phyloP scores from a whole-genome alignment of 2,888 invertebrate species.

The Eupeodes luniger region DNA sequence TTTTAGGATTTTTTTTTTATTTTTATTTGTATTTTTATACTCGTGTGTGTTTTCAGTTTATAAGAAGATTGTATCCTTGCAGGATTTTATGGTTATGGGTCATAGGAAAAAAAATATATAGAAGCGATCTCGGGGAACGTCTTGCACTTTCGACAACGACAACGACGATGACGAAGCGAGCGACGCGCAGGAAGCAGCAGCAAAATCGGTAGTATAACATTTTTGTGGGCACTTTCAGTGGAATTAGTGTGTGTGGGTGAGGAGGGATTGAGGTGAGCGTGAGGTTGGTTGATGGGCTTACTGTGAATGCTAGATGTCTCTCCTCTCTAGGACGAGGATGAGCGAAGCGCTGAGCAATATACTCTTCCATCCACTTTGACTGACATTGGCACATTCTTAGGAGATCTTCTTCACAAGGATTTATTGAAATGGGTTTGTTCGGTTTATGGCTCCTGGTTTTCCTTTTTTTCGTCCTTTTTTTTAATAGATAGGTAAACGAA shows the following conservation, averaged over 20 bases:
- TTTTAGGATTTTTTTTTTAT: constrained; percentile 16
- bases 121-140: constrained; percentile 6
- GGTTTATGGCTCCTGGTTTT: constrained; percentile 14
- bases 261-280: not conserved
- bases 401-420: constrained; percentile 45
- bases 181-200: not conserved
- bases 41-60: constrained; percentile 54
- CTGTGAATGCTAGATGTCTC: constrained; percentile 25
- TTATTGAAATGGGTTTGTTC: constrained; percentile 38
- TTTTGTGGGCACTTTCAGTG: constrained; percentile 53
- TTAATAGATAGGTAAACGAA: not conserved
- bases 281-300: constrained; percentile 11
- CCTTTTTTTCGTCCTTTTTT: not conserved
- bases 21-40: constrained; percentile 7
- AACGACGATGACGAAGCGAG: no score
- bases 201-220: constrained; percentile 29
- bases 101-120: constrained; percentile 14
- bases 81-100: constrained; percentile 61
- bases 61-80: constrained; percentile 63
- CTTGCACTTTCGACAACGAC: constrained; percentile 27
- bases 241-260: constrained; percentile 2
- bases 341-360: constrained; percentile 29
- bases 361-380: constrained; percentile 48
- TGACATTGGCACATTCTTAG: constrained; percentile 54
- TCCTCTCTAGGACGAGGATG: constrained; percentile 16